phyloP scores from a whole-genome alignment of 1,140 invertebrate genomes.

The Tetragonula clypearis region DNA sequence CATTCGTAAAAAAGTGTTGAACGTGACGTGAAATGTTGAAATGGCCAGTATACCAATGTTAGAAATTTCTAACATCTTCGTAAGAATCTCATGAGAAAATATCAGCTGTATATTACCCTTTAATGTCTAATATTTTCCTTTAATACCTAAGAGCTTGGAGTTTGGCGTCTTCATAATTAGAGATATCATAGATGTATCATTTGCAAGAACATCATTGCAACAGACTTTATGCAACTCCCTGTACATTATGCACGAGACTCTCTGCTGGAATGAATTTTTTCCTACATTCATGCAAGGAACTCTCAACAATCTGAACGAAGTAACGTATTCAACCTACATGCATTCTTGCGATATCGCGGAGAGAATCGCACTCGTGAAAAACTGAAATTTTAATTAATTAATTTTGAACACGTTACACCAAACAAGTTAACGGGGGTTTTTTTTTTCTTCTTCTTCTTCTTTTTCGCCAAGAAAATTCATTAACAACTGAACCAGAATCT shows the following conservation, averaged over 20 bases:
- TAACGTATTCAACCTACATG: neutral
- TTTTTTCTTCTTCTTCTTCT: too few species aligned
- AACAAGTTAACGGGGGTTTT: too few species aligned
- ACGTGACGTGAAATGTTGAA: too few species aligned
- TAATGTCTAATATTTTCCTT: neutral
- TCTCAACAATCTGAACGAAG: neutral
- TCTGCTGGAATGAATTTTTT: neutral
- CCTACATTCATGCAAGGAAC: neutral
- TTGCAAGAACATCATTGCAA: constrained; percentile 7
- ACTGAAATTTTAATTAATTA: neutral
- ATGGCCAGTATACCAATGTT: too few species aligned
- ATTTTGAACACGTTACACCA: too few species aligned
- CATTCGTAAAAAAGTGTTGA: too few species aligned
- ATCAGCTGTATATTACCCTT: neutral
- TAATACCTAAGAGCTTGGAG: neutral
- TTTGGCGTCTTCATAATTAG: neutral
- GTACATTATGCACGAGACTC: neutral
- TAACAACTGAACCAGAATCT: neutral
- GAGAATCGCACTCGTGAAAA: neutral
- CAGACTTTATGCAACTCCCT: neutral
- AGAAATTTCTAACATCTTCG: too few species aligned
- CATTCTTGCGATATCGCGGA: too few species aligned
- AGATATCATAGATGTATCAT: neutral
- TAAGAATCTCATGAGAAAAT: too few species aligned
- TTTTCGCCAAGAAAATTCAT: neutral